These are phyloP conservation scores for Linnaemya vulpina DNA, from an alignment of 2,888 invertebrate species.

Conservation along the genomic window DNA sequence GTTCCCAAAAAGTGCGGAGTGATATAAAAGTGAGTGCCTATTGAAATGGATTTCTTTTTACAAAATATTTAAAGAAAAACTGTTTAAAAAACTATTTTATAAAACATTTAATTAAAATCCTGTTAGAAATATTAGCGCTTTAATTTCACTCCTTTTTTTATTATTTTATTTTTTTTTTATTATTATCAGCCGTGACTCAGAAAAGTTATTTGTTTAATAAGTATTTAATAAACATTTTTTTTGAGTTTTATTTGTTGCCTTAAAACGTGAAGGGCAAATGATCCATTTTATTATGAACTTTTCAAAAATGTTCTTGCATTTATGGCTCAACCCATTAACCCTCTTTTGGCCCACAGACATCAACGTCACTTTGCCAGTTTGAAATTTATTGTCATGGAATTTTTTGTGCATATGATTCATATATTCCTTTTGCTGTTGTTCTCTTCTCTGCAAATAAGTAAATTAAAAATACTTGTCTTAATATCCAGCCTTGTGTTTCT, in stretches of 20 bases:
- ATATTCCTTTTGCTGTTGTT: too few relatives aligned
- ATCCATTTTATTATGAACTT: conserved; percentile 39
- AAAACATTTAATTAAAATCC: too few relatives aligned
- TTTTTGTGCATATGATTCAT: conserved; percentile 1
- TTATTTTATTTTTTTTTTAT: too few relatives aligned
- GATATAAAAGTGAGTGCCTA: too few relatives aligned
- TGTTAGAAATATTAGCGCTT: too few relatives aligned
- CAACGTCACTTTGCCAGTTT: neutral
- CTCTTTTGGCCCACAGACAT: conserved; percentile 4
- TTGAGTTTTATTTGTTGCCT: conserved; percentile 29
- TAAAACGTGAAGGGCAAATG: neutral
- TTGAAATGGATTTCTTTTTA: too few relatives aligned
- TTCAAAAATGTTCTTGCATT: conserved; percentile 38
- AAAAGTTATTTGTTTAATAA: too few relatives aligned
- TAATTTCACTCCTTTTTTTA: too few relatives aligned
- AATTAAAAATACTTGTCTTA: conserved; percentile 76
- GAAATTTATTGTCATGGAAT: conserved; percentile 48
- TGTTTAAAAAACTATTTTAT: too few relatives aligned
- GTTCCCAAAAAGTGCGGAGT: too few relatives aligned
- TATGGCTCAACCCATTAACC: conserved; percentile 13
- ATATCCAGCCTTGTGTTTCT: conserved; percentile 67
- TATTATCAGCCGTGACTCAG: too few relatives aligned
- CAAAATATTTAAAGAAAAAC: too few relatives aligned
- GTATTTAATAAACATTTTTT: conserved; percentile 23
- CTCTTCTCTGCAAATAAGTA: conserved; percentile 72